phyloP scores from a whole-genome alignment of 2,113 vertebrate genomes.

The Cyanoderma ruficeps region DNA sequence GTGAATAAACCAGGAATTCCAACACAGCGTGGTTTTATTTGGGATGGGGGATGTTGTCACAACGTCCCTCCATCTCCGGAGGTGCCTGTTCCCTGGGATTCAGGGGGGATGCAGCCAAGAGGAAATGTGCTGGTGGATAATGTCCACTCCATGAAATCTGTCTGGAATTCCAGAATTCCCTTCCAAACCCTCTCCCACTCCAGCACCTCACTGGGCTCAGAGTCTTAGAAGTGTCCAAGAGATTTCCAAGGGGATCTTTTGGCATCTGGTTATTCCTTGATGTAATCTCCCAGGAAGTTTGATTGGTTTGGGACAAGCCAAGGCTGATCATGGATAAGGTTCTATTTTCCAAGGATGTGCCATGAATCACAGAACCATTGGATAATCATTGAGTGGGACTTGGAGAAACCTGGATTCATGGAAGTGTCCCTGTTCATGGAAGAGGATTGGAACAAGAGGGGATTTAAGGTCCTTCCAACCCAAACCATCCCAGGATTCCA shows the following conservation, averaged over 20 bases:
- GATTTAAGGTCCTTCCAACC: neutral
- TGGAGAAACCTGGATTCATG: neutral
- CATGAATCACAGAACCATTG: neutral
- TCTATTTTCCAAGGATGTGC: neutral
- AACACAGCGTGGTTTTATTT: neutral
- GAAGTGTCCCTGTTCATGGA: neutral
- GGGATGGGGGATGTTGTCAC: neutral
- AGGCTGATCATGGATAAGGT: neutral
- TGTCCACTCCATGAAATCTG: neutral
- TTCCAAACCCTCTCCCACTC: neutral
- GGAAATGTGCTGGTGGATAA: neutral
- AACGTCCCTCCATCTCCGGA: neutral
- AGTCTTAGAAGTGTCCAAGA: neutral
- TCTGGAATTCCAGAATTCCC: neutral
- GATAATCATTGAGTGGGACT: neutral
- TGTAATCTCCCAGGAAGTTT: neutral
- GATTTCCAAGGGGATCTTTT: neutral
- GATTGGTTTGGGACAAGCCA: neutral
- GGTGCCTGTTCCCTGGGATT: neutral
- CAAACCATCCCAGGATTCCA: neutral
- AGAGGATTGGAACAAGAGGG: neutral
- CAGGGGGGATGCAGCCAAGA: neutral
- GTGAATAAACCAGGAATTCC: neutral
- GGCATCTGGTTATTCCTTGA: neutral
- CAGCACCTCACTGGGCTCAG: fast-evolving